These are phyloP conservation scores for Barnardius zonarius DNA, from an alignment of 2,113 vertebrate species.

Conservation along the genomic window DNA sequence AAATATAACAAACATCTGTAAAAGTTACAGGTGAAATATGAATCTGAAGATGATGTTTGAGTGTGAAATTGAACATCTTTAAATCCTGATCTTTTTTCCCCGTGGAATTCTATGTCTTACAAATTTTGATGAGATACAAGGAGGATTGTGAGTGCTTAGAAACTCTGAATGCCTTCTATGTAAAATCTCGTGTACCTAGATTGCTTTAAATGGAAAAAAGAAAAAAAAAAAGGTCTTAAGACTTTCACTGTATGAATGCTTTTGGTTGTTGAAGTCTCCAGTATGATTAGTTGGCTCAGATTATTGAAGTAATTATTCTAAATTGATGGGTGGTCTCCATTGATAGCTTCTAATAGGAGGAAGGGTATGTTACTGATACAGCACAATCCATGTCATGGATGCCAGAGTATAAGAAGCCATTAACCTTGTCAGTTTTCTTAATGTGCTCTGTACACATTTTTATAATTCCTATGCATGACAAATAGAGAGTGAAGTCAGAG, in stretches of 20 bases:
- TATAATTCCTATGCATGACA: not conserved
- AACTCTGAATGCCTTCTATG: not conserved
- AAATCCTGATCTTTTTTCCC: not conserved
- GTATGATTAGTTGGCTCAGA: slow-evolving; percentile 6
- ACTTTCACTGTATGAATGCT: slow-evolving; percentile 25
- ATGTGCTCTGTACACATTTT: not conserved
- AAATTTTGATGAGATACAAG: not conserved
- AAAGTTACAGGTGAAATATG: not conserved
- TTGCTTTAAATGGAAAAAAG: not conserved
- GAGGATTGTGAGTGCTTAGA: not conserved
- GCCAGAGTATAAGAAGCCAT: slow-evolving; percentile 32
- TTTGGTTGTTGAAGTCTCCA: slow-evolving; percentile 53
- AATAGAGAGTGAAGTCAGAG: rapidly evolving
- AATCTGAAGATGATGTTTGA: not conserved
- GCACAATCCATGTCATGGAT: not conserved
- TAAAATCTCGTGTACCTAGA: no score
- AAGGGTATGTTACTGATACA: slow-evolving; percentile 32
- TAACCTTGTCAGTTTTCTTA: slow-evolving; percentile 35
- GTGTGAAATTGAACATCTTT: not conserved
- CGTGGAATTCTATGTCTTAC: not conserved
- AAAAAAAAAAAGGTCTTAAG: slow-evolving; percentile 5
- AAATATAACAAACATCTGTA: not conserved
- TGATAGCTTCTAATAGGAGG: slow-evolving; percentile 62
- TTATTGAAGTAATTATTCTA: slow-evolving; percentile 73
- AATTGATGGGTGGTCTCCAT: slow-evolving; percentile 74